Conservation (phyloP, 2,113 vertebrate genomes). For the Amphiprion percula region DNA sequence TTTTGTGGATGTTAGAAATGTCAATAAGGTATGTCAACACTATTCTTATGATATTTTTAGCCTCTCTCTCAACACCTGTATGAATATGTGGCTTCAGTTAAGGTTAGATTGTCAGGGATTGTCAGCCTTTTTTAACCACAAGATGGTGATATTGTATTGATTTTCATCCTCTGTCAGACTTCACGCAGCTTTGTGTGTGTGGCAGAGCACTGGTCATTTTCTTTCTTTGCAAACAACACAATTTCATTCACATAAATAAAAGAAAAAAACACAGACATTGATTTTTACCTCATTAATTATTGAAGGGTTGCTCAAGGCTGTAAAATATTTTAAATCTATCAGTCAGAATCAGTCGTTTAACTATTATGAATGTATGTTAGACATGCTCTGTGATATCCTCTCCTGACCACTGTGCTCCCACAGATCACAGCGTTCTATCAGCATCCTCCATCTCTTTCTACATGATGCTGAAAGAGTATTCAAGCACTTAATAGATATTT, state of each 20-base stretch:
- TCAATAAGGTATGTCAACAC: too few relatives aligned
- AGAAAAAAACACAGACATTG: neutral
- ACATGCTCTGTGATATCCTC: neutral
- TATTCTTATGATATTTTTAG: too few relatives aligned
- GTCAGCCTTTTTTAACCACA: conserved; percentile 38
- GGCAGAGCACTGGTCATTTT: neutral
- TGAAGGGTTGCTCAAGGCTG: neutral
- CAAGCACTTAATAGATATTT: conserved; percentile 37
- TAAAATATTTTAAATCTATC: neutral
- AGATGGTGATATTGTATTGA: conserved; percentile 32
- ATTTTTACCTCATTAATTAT: neutral
- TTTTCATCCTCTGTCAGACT: neutral
- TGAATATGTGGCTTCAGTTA: too few relatives aligned
- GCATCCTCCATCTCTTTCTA: neutral
- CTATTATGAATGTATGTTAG: neutral
- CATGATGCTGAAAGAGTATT: neutral
- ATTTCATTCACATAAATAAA: neutral
- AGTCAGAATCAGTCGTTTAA: neutral
- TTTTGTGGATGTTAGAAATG: too few relatives aligned
- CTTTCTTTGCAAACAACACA: too few relatives aligned
- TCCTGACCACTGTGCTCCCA: neutral
- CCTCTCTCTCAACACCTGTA: too few relatives aligned
- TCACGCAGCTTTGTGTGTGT: too few relatives aligned
- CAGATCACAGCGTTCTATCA: conserved; percentile 3
- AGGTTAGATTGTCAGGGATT: too few relatives aligned